A percentile compares a stretch with the other conserved stretches of the same genome.
phyloP scores from a whole-genome alignment of 2,113 vertebrate species.

The Gobius niger region DNA sequence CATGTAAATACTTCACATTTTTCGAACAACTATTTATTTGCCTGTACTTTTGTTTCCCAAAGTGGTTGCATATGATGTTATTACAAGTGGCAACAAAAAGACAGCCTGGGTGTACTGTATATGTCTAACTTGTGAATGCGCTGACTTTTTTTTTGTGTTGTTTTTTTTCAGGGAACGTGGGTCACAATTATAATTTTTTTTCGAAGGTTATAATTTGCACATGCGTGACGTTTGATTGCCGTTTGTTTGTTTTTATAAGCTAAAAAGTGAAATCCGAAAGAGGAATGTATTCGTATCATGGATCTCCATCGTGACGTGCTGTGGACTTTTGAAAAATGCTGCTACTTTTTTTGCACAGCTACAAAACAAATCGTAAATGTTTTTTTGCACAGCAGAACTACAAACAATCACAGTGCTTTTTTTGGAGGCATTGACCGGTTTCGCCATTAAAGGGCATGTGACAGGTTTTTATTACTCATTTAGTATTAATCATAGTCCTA shows the following conservation, averaged over 20 bases:
- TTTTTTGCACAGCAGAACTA: slow-evolving; percentile 62
- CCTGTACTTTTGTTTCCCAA: slow-evolving; percentile 31
- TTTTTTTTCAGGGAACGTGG: slow-evolving; percentile 15
- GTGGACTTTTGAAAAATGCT: slow-evolving; percentile 54
- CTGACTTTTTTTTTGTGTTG: not conserved
- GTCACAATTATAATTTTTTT: not conserved
- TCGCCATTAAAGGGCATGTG: slow-evolving; percentile 17
- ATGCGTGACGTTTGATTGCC: slow-evolving; percentile 16
- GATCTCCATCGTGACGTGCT: slow-evolving; percentile 43
- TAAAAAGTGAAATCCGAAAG: slow-evolving; percentile 40
- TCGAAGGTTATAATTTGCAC: slow-evolving; percentile 38
- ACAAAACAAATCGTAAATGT: slow-evolving; percentile 61
- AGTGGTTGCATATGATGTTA: slow-evolving; percentile 21
- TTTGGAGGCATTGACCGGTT: slow-evolving; percentile 39
- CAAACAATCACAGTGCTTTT: slow-evolving; percentile 36
- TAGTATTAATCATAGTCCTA: too few species aligned
- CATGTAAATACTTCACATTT: slow-evolving; percentile 57
- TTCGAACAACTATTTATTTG: slow-evolving; percentile 18
- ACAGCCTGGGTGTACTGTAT: slow-evolving; percentile 12
- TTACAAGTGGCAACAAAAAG: slow-evolving; percentile 27
- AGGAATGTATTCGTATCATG: slow-evolving; percentile 29
- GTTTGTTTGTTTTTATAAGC: slow-evolving; percentile 39
- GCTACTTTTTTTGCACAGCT: slow-evolving; percentile 72
- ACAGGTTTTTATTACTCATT: too few species aligned
- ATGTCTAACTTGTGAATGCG: slow-evolving; percentile 40